These are phyloP conservation scores for Malacosoma neustria DNA, from an alignment of 2,888 invertebrate species.

Conservation along the genomic window DNA sequence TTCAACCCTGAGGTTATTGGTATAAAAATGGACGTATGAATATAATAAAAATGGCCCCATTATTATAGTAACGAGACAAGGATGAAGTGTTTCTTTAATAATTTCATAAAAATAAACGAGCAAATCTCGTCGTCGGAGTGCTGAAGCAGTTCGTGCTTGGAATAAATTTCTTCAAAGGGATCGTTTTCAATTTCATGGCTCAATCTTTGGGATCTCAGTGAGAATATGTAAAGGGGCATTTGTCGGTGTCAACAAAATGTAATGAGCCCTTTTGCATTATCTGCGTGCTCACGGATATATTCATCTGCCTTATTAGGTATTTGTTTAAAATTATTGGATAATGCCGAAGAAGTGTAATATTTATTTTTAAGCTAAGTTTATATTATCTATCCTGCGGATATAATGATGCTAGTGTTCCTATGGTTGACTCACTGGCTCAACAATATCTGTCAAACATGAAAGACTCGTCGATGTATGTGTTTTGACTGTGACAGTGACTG, in stretches of 20 bases:
- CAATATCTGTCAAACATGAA: too few relatives aligned
- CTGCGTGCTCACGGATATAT: constrained; percentile 40
- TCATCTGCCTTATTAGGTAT: not conserved
- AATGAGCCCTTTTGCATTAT: constrained; percentile 65
- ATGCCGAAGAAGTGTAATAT: too few relatives aligned
- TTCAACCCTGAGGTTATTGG: too few relatives aligned
- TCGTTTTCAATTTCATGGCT: constrained; percentile 75
- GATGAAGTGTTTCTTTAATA: constrained; percentile 63
- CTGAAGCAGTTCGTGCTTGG: constrained; percentile 68
- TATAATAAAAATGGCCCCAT: constrained; percentile 13
- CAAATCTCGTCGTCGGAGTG: constrained; percentile 66
- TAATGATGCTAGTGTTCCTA: too few relatives aligned
- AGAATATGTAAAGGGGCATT: constrained; percentile 73
- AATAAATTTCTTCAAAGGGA: constrained; percentile 73
- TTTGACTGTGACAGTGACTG: too few relatives aligned
- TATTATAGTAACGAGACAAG: constrained; percentile 32
- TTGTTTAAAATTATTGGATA: too few relatives aligned
- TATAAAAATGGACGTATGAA: not conserved
- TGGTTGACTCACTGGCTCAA: too few relatives aligned
- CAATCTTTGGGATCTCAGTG: constrained; percentile 70
- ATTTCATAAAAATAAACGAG: constrained; percentile 73
- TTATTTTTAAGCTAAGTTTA: too few relatives aligned
- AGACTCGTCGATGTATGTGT: too few relatives aligned
- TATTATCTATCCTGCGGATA: too few relatives aligned
- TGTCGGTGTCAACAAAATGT: constrained; percentile 71